Evolutionary conservation across 2,113 vertebrate genomes (phyloP).

Genomic region (Entomyzon cyanotis): DNA sequence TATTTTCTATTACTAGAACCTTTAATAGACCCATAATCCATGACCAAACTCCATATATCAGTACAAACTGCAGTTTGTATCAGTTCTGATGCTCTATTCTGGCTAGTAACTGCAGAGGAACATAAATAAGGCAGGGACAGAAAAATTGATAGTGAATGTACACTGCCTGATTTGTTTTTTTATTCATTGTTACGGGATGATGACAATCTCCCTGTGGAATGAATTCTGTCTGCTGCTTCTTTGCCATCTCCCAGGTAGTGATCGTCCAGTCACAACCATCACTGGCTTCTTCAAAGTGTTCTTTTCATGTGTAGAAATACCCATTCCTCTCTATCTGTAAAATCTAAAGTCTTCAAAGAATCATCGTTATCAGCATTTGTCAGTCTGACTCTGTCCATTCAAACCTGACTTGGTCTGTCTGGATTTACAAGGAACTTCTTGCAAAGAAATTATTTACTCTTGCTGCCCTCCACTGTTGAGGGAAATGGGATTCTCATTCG

Average conservation of each 20-base stretch:
- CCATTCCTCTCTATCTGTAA: not conserved
- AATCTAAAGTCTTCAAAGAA: not conserved
- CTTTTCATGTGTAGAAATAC: not conserved
- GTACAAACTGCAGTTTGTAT: not conserved
- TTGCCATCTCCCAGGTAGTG: not conserved
- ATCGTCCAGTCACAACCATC: not conserved
- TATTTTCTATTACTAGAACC: not conserved
- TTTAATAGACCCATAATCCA: not conserved
- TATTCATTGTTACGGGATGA: not conserved
- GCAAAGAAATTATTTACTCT: not conserved
- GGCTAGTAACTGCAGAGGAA: not conserved
- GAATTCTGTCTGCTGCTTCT: not conserved
- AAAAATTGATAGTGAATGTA: not conserved
- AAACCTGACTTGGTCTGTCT: not conserved
- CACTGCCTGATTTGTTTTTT: not conserved
- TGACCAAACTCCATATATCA: not conserved
- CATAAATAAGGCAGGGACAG: not conserved
- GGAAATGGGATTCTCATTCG: conserved; percentile 1
- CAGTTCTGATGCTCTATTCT: not conserved
- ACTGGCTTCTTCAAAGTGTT: not conserved
- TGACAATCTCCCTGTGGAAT: not conserved
- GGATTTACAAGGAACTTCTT: not conserved
- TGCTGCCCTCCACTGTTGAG: not conserved
- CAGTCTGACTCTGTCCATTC: conserved; percentile 10
- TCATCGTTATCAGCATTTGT: not conserved